Conservation (phyloP, 2,113 vertebrate species). For the Sinocyclocheilus rhinocerous region DNA sequence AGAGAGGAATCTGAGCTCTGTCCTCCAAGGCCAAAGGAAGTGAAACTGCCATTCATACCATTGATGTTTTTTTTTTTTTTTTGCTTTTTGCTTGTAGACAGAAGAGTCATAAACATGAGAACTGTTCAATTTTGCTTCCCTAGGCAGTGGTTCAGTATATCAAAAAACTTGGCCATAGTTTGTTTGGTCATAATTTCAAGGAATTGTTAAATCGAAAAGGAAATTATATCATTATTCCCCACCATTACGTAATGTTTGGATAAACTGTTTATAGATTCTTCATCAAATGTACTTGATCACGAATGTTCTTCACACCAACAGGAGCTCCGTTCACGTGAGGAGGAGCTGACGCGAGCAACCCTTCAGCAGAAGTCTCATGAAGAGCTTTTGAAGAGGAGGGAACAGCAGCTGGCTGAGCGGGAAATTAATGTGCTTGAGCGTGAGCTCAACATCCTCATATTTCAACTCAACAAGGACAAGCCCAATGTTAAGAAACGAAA, state of each 20-base stretch:
- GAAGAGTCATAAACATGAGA: not conserved
- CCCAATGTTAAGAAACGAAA: slow-evolving; percentile 94
- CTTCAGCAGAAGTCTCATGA: slow-evolving; percentile 96
- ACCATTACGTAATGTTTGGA: not conserved
- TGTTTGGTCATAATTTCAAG: not conserved
- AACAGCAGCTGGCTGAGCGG: slow-evolving; percentile 89
- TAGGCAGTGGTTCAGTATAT: not conserved
- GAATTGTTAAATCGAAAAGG: not conserved
- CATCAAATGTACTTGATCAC: not conserved
- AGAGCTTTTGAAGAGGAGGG: slow-evolving; percentile 86
- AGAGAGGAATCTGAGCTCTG: slow-evolving; percentile 26
- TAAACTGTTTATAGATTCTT: not conserved
- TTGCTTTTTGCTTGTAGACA: not conserved
- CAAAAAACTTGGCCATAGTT: not conserved
- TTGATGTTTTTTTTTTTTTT: not conserved
- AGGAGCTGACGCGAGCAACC: slow-evolving; percentile 89
- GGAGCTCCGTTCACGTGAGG: slow-evolving; percentile 93
- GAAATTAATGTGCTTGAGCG: slow-evolving; percentile 95
- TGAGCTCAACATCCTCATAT: slow-evolving; percentile 94
- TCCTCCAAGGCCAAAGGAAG: slow-evolving; percentile 32
- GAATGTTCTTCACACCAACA: slow-evolving; percentile 53
- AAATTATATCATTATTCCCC: not conserved
- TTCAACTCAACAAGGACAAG: slow-evolving; percentile 94
- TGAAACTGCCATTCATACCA: slow-evolving; percentile 16
- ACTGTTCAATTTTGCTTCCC: not conserved